These are phyloP conservation scores for Cristatella mucedo DNA, from an alignment of 2,888 invertebrate genomes.

Conservation along the genomic window DNA sequence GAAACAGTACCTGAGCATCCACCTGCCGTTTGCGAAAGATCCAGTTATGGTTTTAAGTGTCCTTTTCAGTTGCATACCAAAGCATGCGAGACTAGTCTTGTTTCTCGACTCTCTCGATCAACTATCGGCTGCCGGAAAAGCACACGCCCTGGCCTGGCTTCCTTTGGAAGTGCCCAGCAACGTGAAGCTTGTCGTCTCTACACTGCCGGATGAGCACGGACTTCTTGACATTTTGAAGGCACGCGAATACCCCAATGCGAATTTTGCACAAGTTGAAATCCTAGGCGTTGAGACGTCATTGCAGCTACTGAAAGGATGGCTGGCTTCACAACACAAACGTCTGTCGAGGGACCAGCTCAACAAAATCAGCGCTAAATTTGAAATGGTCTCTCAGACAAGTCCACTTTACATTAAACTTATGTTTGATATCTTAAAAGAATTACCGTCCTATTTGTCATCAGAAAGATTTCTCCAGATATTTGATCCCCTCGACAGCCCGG, in stretches of 20 bases:
- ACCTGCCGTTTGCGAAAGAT: slow-evolving; percentile 4
- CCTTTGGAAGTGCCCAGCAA: slow-evolving; percentile 1
- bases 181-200: slow-evolving; percentile 8
- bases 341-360: not conserved
- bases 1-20: not conserved
- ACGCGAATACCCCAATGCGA: not conserved
- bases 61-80: not conserved
- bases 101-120: slow-evolving; percentile 8
- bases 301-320: slow-evolving; percentile 4
- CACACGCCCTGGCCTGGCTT: slow-evolving; percentile 3
- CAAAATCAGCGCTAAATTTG: not conserved
- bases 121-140: slow-evolving; percentile 5
- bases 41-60: not conserved
- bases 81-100: slow-evolving; percentile 2
- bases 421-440: slow-evolving; percentile 1
- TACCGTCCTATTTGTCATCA: not conserved
- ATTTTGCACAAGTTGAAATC: slow-evolving; percentile 6
- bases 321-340: not conserved
- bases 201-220: slow-evolving; percentile 6
- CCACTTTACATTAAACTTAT: slow-evolving; percentile 8
- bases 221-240: not conserved
- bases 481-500: not conserved
- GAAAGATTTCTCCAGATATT: not conserved
- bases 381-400: not conserved
- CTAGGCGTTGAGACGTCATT: not conserved